phyloP scores from a whole-genome alignment of 2,113 vertebrate species.

The Syngnathus typhle region DNA sequence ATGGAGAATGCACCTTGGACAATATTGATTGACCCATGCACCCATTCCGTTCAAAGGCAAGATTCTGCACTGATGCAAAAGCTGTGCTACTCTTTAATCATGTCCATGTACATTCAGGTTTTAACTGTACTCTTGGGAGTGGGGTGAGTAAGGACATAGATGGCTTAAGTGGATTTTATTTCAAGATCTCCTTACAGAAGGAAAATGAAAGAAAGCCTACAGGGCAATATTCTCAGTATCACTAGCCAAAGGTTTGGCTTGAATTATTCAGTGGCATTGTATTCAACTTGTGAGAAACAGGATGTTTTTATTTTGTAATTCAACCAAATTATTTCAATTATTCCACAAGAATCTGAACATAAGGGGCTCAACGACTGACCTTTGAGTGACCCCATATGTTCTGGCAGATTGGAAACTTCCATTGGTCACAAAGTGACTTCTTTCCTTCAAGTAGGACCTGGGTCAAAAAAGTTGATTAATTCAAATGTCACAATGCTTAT shows the following conservation, averaged over 20 bases:
- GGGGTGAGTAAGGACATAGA: constrained; percentile 35
- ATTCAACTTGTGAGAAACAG: constrained; percentile 2
- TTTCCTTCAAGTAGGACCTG: no score
- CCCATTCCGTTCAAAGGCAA: constrained; percentile 64
- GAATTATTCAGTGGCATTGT: constrained; percentile 54
- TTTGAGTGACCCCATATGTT: no score
- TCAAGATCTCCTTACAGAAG: constrained; percentile 59
- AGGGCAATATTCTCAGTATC: constrained; percentile 31
- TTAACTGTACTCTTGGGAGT: constrained; percentile 58
- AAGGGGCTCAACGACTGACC: no score
- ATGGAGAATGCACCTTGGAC: constrained; percentile 34
- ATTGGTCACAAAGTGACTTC: neutral
- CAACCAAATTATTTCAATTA: neutral
- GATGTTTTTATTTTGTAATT: neutral
- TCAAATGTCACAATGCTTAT: no score
- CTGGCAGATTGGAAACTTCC: neutral
- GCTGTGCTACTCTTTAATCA: constrained; percentile 57
- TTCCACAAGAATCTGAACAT: no score
- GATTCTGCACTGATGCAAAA: constrained; percentile 50
- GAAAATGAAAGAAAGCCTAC: constrained; percentile 6
- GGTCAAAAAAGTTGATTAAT: no score
- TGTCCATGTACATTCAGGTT: constrained; percentile 38
- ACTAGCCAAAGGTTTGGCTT: constrained; percentile 53
- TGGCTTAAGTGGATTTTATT: constrained; percentile 66
- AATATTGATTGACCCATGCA: constrained; percentile 54